Conservation (phyloP, 1,140 invertebrate species). For the Eriocheir sinensis region DNA sequence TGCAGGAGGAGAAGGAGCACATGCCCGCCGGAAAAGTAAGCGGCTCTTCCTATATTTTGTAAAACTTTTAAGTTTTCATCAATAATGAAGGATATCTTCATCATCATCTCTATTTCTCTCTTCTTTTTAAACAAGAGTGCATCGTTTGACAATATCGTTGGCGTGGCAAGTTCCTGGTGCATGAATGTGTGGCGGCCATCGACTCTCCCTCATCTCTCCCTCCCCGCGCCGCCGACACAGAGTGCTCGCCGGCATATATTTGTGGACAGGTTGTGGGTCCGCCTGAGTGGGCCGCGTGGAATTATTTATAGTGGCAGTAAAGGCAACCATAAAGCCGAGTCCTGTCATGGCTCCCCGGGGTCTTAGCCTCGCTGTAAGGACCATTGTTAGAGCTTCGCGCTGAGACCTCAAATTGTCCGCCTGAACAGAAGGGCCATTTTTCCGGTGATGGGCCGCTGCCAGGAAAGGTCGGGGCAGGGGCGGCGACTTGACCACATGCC, state of each 20-base stretch:
- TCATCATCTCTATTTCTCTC: background rate
- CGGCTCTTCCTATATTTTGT: background rate
- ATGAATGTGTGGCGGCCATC: background rate
- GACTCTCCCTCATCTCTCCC: background rate
- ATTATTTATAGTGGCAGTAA: conserved; percentile 7
- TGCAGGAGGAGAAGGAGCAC: background rate
- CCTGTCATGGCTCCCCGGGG: background rate
- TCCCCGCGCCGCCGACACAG: background rate
- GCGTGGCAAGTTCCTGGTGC: background rate
- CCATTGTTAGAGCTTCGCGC: conserved; percentile 11
- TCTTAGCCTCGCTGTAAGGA: conserved; percentile 20
- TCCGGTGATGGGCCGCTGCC: background rate
- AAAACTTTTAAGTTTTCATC: too few relatives aligned
- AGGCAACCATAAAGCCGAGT: conserved; percentile 14
- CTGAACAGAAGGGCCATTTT: conserved; percentile 3
- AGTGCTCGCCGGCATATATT: background rate
- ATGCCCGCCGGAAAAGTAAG: background rate
- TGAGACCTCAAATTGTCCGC: conserved; percentile 20
- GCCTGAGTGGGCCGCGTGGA: conserved; percentile 8
- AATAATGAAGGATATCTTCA: background rate
- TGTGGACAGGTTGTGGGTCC: background rate
- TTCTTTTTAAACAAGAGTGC: background rate
- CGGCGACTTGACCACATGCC: background rate
- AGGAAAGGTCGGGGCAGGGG: background rate
- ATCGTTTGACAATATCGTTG: background rate